Conservation (phyloP, 2,797 vertebrate genomes). For the Sebastolobus alascanus region DNA sequence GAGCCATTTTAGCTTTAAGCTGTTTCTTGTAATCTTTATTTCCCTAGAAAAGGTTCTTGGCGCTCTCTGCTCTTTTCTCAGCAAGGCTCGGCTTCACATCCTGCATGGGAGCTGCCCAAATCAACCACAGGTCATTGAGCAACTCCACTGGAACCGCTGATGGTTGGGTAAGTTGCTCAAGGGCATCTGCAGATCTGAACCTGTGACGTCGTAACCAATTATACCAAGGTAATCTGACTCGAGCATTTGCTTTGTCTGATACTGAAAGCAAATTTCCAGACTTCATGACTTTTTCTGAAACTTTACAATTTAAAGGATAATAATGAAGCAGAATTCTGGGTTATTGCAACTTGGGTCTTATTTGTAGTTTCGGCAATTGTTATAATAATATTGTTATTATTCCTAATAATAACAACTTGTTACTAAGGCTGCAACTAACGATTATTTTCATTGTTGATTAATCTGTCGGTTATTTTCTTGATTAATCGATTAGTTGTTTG, state of each 20-base stretch:
- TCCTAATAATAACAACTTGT: neutral
- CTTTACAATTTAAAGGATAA: neutral
- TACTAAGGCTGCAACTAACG: no score
- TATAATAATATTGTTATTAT: neutral
- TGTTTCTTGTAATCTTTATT: conserved; percentile 44
- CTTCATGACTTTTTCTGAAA: neutral
- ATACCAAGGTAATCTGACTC: conserved; percentile 3
- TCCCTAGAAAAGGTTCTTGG: conserved; percentile 42
- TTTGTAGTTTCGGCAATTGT: neutral
- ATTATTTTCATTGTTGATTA: no score
- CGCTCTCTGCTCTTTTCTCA: conserved; percentile 33
- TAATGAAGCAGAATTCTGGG: neutral
- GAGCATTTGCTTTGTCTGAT: neutral
- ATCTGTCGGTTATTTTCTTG: no score
- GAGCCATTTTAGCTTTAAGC: neutral
- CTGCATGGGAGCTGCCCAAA: conserved; percentile 47
- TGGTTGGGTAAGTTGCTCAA: conserved; percentile 41
- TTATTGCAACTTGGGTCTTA: neutral
- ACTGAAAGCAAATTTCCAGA: neutral
- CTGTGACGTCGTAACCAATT: conserved; percentile 15
- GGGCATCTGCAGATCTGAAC: conserved; percentile 38
- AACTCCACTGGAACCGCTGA: conserved; percentile 39
- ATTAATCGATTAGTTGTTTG: neutral
- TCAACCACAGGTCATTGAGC: conserved; percentile 59
- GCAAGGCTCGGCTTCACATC: conserved; percentile 35